These are phyloP conservation scores for Entomyzon cyanotis DNA, from an alignment of 2,113 vertebrate species.

Conservation along the genomic window DNA sequence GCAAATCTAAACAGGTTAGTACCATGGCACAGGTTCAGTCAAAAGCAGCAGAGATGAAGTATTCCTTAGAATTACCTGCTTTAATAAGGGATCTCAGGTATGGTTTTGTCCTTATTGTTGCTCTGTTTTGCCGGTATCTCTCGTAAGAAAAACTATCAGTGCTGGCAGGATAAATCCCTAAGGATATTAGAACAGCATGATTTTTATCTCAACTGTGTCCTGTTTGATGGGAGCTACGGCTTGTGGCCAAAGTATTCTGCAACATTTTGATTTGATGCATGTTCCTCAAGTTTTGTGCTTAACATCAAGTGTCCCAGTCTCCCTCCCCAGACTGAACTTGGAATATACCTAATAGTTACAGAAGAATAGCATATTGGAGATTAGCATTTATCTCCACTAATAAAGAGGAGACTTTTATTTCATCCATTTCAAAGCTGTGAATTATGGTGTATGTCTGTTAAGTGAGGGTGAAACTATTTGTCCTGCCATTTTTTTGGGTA, in stretches of 20 bases:
- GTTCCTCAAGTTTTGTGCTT: not conserved
- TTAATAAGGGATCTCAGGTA: not conserved
- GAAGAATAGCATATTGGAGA: not conserved
- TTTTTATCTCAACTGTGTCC: not conserved
- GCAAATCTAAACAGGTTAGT: not conserved
- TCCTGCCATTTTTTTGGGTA: not conserved
- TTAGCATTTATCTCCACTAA: not conserved
- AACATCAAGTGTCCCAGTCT: not conserved
- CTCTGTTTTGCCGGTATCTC: not conserved
- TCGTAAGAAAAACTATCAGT: not conserved
- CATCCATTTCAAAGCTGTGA: not conserved
- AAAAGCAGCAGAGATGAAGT: not conserved
- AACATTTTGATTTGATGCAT: not conserved
- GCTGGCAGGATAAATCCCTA: not conserved
- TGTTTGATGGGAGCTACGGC: not conserved
- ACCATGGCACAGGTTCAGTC: not conserved
- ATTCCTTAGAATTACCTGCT: not conserved
- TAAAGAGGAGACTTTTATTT: not conserved
- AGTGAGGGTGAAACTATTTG: not conserved
- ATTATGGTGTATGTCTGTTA: not conserved
- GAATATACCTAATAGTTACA: not conserved
- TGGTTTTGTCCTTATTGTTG: not conserved
- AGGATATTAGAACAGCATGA: not conserved
- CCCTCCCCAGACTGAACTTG: not conserved
- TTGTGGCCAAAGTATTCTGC: constrained; percentile 1